Evolutionary conservation across 1,140 invertebrate species (phyloP), one percentile per base, ranked within the genome.

Genomic region (Phenacoccus solenopsis): DNA sequence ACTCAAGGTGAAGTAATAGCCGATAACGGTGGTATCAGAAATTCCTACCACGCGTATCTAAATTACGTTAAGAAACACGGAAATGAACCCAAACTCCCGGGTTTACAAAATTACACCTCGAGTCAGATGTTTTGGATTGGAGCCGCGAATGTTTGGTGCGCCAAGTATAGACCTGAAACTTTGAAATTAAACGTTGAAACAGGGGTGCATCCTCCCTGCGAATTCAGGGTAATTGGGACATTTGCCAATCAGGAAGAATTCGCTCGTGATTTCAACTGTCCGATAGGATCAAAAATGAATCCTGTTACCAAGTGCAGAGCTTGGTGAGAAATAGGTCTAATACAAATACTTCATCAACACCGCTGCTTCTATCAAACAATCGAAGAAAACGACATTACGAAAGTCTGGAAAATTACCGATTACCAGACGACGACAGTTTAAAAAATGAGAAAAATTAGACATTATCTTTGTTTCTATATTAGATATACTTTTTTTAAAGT

Each of bases 1-100:
- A 93, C 91, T 0, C 90, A 93, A 79, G 90, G 87, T n/a, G 93
- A 96, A 76, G 95, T 95, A 76, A 92, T 95, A 59, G 93, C 93
- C 0, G 92, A 95, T 77, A 94, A 94, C 77, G 91, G 90, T 16
- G 92, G 92, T 0, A 84, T 94, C 25, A 93, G 93, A 76, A 87
- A 92, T 73, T 89, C 93, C 0, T 95, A 94, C 77, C 82, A 85
- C 28, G 90, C 91, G 0, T 93, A 93, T 77, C 81, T 84, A 38
- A 82, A 84, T 4, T 91, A 90, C 88, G 81, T 81, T 0, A 77
- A 84, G 28, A 79, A 83, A 13, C 84, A 91, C 74, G 84, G 84
- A 0, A 74, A 77, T 0, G 90, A 91, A 20, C 79, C 81, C 0
- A 79, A 82, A 70, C 78, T 94, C 1, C 88, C 85, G 0, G 85